A percentile compares a stretch with the other conserved stretches of the same genome.
Evolutionary conservation across 2,797 vertebrate genomes (phyloP).

Genomic region (Micrastur ruficollis): DNA sequence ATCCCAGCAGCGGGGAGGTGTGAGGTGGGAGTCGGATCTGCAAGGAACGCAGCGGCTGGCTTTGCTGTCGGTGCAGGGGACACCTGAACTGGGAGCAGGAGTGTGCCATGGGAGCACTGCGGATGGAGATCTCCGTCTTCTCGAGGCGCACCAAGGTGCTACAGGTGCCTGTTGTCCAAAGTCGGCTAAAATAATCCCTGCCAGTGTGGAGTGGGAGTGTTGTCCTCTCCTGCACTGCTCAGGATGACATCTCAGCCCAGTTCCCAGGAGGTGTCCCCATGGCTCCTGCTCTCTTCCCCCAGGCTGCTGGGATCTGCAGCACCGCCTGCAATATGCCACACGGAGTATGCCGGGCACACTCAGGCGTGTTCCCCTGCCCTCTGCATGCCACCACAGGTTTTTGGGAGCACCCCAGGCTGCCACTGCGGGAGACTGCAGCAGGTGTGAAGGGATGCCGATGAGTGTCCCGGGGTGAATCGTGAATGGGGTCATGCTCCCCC

Average conservation of each 20-base stretch:
- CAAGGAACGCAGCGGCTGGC: neutral
- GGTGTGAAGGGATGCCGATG: neutral
- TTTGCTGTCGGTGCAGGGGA: neutral
- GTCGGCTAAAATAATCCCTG: neutral
- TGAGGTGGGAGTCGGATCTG: neutral
- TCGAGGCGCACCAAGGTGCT: neutral
- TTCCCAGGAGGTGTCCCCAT: neutral
- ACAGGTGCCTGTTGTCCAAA: neutral
- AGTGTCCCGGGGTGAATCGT: neutral
- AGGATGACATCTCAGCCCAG: neutral
- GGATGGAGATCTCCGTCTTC: neutral
- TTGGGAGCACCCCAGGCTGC: neutral
- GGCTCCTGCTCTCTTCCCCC: neutral
- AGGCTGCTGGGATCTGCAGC: neutral
- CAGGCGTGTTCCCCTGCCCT: neutral
- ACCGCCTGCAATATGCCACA: neutral
- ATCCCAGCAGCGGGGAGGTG: neutral
- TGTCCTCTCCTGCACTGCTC: neutral
- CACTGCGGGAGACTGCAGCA: neutral
- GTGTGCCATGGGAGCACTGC: fast-evolving
- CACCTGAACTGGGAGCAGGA: neutral
- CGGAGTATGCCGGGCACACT: neutral
- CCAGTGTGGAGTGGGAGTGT: neutral
- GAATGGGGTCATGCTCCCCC: fast-evolving
- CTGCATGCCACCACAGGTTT: neutral